Evolutionary conservation across 2,113 vertebrate species (phyloP).

Genomic region (Stigmatopora nigra): DNA sequence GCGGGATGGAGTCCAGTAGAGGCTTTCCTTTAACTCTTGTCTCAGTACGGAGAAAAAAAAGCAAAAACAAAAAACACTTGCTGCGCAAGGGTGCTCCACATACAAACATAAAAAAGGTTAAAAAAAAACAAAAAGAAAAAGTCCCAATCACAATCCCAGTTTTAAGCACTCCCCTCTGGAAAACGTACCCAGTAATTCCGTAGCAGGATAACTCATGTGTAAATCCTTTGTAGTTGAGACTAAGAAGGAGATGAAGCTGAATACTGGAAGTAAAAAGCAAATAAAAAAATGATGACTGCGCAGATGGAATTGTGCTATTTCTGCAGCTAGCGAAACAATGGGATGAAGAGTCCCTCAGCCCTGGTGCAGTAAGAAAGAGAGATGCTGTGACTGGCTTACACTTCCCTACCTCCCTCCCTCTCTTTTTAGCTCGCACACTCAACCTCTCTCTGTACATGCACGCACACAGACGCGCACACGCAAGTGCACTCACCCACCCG

Average conservation of each 20-base stretch:
- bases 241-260: constrained; percentile 25
- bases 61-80: constrained; percentile 14
- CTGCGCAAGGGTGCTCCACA: constrained; percentile 36
- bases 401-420: constrained; percentile 48
- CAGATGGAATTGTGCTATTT: constrained; percentile 61
- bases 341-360: constrained; percentile 62
- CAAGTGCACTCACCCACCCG: constrained; percentile 38
- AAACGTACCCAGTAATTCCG: constrained; percentile 30
- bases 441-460: constrained; percentile 31
- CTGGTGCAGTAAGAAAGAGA: constrained; percentile 67
- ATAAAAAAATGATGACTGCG: constrained; percentile 43
- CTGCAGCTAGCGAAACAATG: constrained; percentile 56
- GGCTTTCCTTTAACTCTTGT: constrained; percentile 47
- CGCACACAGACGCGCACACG: constrained; percentile 48
- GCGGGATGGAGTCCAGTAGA: constrained; percentile 20
- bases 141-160: constrained; percentile 44
- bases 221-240: constrained; percentile 39
- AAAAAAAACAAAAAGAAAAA: constrained; percentile 20
- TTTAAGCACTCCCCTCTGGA: constrained; percentile 37
- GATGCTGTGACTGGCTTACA: constrained; percentile 65
- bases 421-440: constrained; percentile 60
- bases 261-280: constrained; percentile 40
- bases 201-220: constrained; percentile 12
- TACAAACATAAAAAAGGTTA: constrained; percentile 30
- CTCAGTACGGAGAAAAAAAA: constrained; percentile 17